Base-by-base conservation (phyloP, 2,797 vertebrate species). In the Notolabrus celidotus region DNA sequence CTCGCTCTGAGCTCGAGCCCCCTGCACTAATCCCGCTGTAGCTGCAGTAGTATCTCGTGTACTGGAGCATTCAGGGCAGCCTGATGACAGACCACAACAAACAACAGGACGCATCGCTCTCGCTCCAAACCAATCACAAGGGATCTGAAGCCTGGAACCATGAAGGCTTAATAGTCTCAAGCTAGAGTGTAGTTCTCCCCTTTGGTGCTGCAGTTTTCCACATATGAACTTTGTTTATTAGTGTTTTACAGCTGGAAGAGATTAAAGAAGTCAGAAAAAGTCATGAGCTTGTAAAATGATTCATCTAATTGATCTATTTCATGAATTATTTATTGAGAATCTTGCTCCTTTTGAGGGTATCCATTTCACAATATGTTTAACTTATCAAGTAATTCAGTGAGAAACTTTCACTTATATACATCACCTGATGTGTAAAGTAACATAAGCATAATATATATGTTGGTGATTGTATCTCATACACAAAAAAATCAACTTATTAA, bases 1-100 rank as follows among this genome's bases (percentile, higher is more conserved):
- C 43, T 36, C 6, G 27, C 27, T 27, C 27, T 27, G 23, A 9
- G 3, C 10, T 9, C 0, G 62, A 6, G 20, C 74, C 39, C 57
- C 29, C 56, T n/a, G 54, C 69, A 47, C 67, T 85, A 87, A 88
- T 86, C 80, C 85, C 60, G 51, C 74, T 83, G 75, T 75, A 75
- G 69, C 67, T 59, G 53, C 75, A 64, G 51, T 29, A 58, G 70
- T n/a, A 64, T 55, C 53, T 61, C 47, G 71, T 83, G 79, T 42
- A 36, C 41, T 49, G 68, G 58, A 76, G 81, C 69, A 60, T 82
- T 64, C 71, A 70, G 72, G 53, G 58, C 53, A 41, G 61, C 14
- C 25, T 79, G 71, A 79, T 74, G 64, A 67, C 73, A 67, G 57
- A 73, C n/a, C 39, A 38, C 49, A 84, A 74, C 65, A 84, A 77